phyloP scores from a whole-genome alignment of 2,113 vertebrate species.

The Progne subis region DNA sequence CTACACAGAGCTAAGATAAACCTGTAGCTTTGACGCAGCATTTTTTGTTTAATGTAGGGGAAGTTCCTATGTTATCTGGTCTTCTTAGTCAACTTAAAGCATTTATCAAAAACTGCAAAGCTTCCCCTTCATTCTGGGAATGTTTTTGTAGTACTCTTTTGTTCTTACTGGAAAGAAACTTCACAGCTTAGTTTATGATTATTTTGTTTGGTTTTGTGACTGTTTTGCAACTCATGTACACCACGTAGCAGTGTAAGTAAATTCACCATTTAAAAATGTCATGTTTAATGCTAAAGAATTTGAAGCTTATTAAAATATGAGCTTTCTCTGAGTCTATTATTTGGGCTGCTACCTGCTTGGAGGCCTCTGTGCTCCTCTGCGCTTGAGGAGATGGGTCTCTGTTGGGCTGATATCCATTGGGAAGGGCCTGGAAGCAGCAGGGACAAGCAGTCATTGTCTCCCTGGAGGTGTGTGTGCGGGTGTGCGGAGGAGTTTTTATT shows the following conservation, averaged over 20 bases:
- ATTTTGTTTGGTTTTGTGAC: neutral
- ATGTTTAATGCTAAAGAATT: neutral
- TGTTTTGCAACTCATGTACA: neutral
- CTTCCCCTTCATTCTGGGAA: conserved; percentile 15
- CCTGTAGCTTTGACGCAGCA: neutral
- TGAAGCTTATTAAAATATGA: neutral
- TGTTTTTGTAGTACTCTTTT: neutral
- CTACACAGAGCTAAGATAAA: neutral
- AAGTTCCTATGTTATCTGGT: neutral
- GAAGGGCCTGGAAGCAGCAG: neutral
- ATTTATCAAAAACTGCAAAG: neutral
- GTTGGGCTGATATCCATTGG: neutral
- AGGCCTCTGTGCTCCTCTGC: neutral
- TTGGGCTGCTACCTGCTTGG: neutral
- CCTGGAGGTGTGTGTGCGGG: too few species aligned
- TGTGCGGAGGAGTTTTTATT: neutral
- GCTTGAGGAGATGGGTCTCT: neutral
- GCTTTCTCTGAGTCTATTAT: neutral
- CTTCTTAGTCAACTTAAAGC: neutral
- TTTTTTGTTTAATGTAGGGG: neutral
- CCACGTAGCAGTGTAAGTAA: neutral
- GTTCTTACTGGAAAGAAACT: neutral
- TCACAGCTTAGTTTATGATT: neutral
- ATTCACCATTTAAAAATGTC: neutral
- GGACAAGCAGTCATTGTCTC: neutral